These are phyloP conservation scores for Ichneumon xanthorius DNA, from an alignment of 2,888 invertebrate genomes.

Conservation along the genomic window DNA sequence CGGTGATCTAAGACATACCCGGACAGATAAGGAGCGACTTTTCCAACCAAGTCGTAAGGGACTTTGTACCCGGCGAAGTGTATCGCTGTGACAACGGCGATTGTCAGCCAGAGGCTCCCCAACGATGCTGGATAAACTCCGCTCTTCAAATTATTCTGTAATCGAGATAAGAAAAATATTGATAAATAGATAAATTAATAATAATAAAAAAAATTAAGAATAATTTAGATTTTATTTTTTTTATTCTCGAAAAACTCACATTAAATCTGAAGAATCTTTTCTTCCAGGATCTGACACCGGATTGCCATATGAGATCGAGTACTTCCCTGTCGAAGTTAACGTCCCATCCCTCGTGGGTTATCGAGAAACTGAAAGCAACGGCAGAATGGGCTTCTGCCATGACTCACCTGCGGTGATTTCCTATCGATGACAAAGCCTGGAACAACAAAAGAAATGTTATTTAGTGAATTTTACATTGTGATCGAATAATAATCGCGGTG, in stretches of 20 bases:
- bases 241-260: slow-evolving; percentile 87
- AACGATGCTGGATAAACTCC: slow-evolving; percentile 98
- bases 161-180: neutral
- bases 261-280: slow-evolving; percentile 95
- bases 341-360: slow-evolving; percentile 99
- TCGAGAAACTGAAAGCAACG: slow-evolving; percentile 98
- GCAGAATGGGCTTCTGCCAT: slow-evolving; percentile 99
- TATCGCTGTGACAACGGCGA: slow-evolving; percentile 91
- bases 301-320: slow-evolving; percentile 96
- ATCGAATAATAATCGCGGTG: slow-evolving; percentile 42
- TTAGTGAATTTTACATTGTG: slow-evolving; percentile 3
- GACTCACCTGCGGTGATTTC: slow-evolving; percentile 34
- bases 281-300: slow-evolving; percentile 98
- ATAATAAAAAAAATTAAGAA: too few species aligned
- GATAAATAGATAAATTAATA: neutral
- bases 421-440: slow-evolving; percentile 37
- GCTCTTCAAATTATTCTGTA: slow-evolving; percentile 97
- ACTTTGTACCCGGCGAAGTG: slow-evolving; percentile 93
- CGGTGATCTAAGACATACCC: slow-evolving; percentile 86
- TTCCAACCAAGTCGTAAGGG: slow-evolving; percentile 93
- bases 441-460: slow-evolving; percentile 52
- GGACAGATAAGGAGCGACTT: slow-evolving; percentile 90
- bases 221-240: too few species aligned
- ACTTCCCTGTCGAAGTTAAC: slow-evolving; percentile 99
- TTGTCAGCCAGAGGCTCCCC: slow-evolving; percentile 94